A percentile compares a stretch with the other conserved stretches of the same genome.
Conservation (phyloP, 2,797 vertebrate genomes). For the Limosa lapponica region DNA sequence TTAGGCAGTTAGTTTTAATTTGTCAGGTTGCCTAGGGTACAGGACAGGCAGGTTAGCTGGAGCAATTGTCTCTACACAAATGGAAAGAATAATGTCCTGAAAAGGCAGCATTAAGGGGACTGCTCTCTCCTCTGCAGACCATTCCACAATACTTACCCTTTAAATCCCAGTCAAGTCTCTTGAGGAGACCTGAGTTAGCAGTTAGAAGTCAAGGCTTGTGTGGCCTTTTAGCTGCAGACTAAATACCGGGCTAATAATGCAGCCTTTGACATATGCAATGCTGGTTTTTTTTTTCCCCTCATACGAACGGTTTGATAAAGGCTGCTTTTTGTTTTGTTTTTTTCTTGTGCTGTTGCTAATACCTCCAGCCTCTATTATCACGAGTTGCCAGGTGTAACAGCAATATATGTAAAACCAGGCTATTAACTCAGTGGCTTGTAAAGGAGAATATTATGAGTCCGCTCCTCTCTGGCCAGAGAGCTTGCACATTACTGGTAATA, state of each 20-base stretch:
- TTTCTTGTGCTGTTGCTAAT: not conserved
- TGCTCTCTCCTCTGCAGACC: not conserved
- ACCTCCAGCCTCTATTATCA: not conserved
- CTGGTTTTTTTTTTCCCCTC: not conserved
- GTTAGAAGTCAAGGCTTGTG: not conserved
- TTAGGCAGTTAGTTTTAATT: slow-evolving; percentile 69
- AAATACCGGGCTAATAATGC: not conserved
- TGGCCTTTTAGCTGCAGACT: slow-evolving; percentile 8
- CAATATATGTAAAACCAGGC: not conserved
- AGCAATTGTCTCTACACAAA: slow-evolving; percentile 54
- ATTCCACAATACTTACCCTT: slow-evolving; percentile 36
- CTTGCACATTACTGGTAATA: not conserved
- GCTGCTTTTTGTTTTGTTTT: not conserved
- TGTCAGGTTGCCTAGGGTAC: slow-evolving; percentile 67
- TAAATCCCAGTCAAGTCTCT: slow-evolving; percentile 31
- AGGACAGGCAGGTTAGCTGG: slow-evolving; percentile 59
- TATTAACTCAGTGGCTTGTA: not conserved
- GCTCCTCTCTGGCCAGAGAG: not conserved
- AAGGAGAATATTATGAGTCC: not conserved
- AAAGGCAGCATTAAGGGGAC: slow-evolving; percentile 29
- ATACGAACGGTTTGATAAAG: not conserved
- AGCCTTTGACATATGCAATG: not conserved
- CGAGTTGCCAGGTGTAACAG: not conserved
- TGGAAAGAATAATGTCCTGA: slow-evolving; percentile 50
- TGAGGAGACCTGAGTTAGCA: slow-evolving; percentile 13